Base-by-base conservation (phyloP, 1,140 invertebrate genomes). In the Argopecten irradians region DNA sequence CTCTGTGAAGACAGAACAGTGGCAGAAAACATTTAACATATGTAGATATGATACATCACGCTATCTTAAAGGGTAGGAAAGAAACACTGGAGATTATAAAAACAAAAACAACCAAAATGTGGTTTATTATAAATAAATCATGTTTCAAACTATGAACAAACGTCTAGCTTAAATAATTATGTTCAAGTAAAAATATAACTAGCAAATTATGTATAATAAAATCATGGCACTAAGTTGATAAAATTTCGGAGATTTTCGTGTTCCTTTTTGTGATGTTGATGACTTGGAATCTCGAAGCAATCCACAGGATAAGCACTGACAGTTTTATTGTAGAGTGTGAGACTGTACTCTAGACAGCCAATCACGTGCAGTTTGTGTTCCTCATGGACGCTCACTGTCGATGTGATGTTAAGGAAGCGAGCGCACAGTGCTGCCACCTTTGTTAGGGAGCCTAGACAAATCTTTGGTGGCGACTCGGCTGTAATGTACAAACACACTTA, bases 241-340 rank as follows among this genome's bases (percentile, higher is more conserved):
- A 92, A 87, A 84, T 84, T 71, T 43, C 88, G 84, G 11, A 90
- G 83, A 55, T 89, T 87, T 19, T 88, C 55, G 5, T 55, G 36
- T 16, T 86, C 55, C 28, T 92, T 90, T 14, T 90, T 84, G 34
- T 90, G 90, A 43, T 90, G 87, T 83, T 92, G 87, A 41, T 93
- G 92, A 28, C 92, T 91, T 7, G 93, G 93, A 35, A 94, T 93
- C 86, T 94, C 91, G 71, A 94, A 94, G 85, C 93, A 94, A 88
- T 93, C 93, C 0, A 94, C 91, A 39, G 93, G 93, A 85, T 92
- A 92, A n/a, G 91, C 90, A 43, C 92, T 92, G 34, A 94, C 92
- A n/a, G 93, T 94, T 83, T 87, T 91, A 82, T 94, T 94, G 83
- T 90, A 94, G 28, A 94, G 88, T 85, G 90, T 94, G 13, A 94